Evolutionary conservation across 2,888 invertebrate genomes (phyloP).

Genomic region (Drosophila birchii): DNA sequence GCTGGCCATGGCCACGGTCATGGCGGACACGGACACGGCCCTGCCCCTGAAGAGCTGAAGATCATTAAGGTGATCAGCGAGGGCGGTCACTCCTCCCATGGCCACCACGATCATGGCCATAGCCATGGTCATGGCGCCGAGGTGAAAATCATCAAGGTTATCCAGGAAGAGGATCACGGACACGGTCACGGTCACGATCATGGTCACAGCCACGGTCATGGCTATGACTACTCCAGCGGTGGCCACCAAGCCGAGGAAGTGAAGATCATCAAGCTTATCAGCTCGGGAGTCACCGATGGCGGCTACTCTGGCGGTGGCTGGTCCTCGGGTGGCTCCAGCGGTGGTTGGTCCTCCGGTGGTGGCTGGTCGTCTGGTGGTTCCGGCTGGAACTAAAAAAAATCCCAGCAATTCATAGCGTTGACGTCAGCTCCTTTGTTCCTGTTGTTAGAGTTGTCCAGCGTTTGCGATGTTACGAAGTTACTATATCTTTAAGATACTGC

Average conservation of each 20-base stretch:
- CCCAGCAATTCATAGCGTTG: constrained; percentile 33
- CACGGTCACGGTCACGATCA: constrained; percentile 17
- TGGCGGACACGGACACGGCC: constrained; percentile 18
- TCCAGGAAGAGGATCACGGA: constrained; percentile 45
- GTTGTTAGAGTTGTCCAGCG: constrained; percentile 68
- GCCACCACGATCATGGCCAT: constrained; percentile 15
- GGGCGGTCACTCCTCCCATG: constrained; percentile 35
- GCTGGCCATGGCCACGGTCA: constrained; percentile 15
- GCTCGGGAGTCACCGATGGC: constrained; percentile 33
- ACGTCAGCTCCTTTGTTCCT: constrained; percentile 61
- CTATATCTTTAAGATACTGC: constrained; percentile 37
- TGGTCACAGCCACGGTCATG: constrained; percentile 18
- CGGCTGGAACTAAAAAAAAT: constrained; percentile 18
- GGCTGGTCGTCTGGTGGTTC: constrained; percentile 29
- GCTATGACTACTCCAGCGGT: constrained; percentile 16
- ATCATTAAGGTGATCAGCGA: constrained; percentile 40
- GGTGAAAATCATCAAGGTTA: constrained; percentile 60
- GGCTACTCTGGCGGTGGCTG: constrained; percentile 37
- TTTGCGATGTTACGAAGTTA: constrained; percentile 64
- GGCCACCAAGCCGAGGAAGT: constrained; percentile 33
- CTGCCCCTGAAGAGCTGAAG: constrained; percentile 23
- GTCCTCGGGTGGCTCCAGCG: constrained; percentile 28
- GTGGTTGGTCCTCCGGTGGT: constrained; percentile 50
- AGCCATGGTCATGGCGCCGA: constrained; percentile 17
- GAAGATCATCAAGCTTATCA: constrained; percentile 46